Base-by-base conservation (phyloP, 2,888 invertebrate species). In the Coronaproctus castanopsis region DNA sequence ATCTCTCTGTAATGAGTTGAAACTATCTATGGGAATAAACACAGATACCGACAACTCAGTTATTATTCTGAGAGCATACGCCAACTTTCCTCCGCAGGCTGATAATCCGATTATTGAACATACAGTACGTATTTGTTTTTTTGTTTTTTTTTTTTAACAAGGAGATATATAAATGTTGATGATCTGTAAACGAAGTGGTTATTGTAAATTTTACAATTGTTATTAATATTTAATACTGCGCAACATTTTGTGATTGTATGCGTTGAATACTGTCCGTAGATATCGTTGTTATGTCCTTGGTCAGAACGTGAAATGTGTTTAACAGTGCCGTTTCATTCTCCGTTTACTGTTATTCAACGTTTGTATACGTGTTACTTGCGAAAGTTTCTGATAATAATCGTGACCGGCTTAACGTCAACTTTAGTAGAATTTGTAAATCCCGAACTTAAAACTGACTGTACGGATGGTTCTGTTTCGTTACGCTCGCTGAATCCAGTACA, bases 271-370 rank as follows among this genome's bases (percentile, higher is more conserved):
- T n/a, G n/a, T n/a, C n/a, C n/a, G 18, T 65, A 73, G 80, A 75
- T 89, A n/a, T 80, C 80, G 69, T 75, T 90, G 53, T 79, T 78
- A 62, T 86, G 86, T 69, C 87, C 88, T 0, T 90, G 89, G 86
- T 80, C 80, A 66, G 76, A 79, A 1, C 79, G 82, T 62, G 82
- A 84, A 52, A 56, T 60, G 8, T 60, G 62, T 10, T 36, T 62
- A 49, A 49, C 58, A 10, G 53, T 63, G 21, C 62, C 59, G 68
- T 91, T 93, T 73, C 78, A 83, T 8, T 84, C 90, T 1, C 92
- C 93, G 1, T 80, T 95, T 70, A 79, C 80, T 65, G 80, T 86
- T 0, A 78, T 80, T 24, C 48, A 59, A 57, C 58, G 59, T 2
- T 76, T 95, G 18, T 85, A 90, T 62, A 91, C 93, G 0, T 85